Conservation (phyloP, 2,797 vertebrate species). For the Microctenopoma steveboyesi region DNA sequence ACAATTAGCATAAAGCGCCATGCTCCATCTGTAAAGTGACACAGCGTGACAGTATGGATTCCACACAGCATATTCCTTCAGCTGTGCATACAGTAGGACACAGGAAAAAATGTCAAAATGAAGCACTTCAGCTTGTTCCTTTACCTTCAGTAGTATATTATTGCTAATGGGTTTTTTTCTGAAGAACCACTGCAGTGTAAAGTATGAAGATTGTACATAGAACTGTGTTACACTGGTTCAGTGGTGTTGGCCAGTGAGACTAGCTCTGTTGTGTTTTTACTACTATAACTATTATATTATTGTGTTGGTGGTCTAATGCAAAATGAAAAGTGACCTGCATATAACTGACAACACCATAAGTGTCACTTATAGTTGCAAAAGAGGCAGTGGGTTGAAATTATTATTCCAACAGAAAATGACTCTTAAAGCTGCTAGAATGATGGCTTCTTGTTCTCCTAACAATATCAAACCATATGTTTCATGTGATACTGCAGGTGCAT, state of each 20-base stretch:
- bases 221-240: too few relatives aligned
- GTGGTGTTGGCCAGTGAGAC: background rate
- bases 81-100: constrained; percentile 7
- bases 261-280: too few relatives aligned
- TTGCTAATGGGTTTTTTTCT: background rate
- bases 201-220: background rate
- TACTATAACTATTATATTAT: too few relatives aligned
- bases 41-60: constrained; percentile 4
- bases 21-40: constrained; percentile 3
- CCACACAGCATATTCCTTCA: constrained; percentile 7
- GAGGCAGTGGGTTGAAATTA: background rate
- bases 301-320: background rate
- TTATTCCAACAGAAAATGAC: background rate
- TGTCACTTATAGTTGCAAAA: too few relatives aligned
- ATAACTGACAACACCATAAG: background rate
- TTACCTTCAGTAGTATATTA: too few relatives aligned
- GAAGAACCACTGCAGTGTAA: background rate
- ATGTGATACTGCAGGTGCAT: too few relatives aligned
- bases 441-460: too few relatives aligned
- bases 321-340: background rate
- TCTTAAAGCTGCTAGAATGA: too few relatives aligned
- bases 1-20: constrained; percentile 9
- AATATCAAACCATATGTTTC: too few relatives aligned
- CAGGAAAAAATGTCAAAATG: background rate
- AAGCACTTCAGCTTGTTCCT: constrained; percentile 11